Evolutionary conservation across 2,888 invertebrate genomes (phyloP).

Genomic region (Sylvicola cinctus): DNA sequence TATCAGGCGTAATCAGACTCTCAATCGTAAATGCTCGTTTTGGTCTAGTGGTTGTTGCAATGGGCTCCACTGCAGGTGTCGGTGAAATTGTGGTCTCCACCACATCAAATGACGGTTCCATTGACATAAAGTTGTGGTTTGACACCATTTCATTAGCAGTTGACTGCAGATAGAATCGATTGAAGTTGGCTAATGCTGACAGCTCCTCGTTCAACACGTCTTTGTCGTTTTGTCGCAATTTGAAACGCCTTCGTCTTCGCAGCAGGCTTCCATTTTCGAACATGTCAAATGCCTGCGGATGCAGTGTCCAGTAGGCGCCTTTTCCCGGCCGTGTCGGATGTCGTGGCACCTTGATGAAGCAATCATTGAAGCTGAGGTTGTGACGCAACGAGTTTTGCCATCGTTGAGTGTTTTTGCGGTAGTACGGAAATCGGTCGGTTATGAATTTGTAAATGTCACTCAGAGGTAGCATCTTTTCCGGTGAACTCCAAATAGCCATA

Average conservation of each 20-base stretch:
- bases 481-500: constrained; percentile 97
- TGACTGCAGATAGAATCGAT: constrained; percentile 45
- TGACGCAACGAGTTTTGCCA: constrained; percentile 72
- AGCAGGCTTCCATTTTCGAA: constrained; percentile 48
- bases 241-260: constrained; percentile 39
- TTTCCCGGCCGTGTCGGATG: constrained; percentile 63
- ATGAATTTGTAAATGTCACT: constrained; percentile 60
- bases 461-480: constrained; percentile 86
- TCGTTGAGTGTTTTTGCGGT: constrained; percentile 71
- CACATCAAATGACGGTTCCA: no score
- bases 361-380: constrained; percentile 91
- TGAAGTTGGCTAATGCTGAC: constrained; percentile 51
- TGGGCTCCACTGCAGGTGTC: no score
- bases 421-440: constrained; percentile 68
- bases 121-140: no score
- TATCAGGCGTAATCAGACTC: no score
- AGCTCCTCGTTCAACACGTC: constrained; percentile 45
- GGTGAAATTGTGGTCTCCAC: no score
- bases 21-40: constrained; percentile 74
- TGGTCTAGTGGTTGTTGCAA: no score
- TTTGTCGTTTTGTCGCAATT: constrained; percentile 34
- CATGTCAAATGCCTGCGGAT: constrained; percentile 66
- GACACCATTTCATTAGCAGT: no score
- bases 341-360: constrained; percentile 77
- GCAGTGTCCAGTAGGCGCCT: constrained; percentile 70